Percentiles rank a stretch among this genome's conserved stretches.
These are phyloP conservation scores for Corticium candelabrum DNA, from an alignment of 37 sponge, comb jelly and placozoan genomes.

Conservation along the genomic window DNA sequence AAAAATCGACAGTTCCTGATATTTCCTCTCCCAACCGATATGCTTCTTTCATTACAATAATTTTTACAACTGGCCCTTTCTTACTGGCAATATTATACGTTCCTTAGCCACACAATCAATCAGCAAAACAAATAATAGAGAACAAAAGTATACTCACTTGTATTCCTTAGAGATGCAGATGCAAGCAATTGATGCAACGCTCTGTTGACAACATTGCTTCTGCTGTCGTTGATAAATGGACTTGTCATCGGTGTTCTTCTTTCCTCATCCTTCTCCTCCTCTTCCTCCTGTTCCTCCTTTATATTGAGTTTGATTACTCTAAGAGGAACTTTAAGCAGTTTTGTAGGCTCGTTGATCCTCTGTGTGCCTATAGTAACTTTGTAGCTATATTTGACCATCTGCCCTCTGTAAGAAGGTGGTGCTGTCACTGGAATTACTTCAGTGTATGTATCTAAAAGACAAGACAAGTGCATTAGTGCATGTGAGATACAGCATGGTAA, in stretches of 20 bases:
- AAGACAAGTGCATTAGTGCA: background rate
- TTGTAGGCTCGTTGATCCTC: conserved; percentile 33
- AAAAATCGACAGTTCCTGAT: conserved; percentile 44
- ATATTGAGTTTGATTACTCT: no score
- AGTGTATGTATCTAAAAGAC: conserved; percentile 40
- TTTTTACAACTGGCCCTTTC: conserved; percentile 36
- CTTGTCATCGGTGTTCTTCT: no score
- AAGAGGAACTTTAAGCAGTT: conserved; percentile 57
- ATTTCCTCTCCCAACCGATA: conserved; percentile 81
- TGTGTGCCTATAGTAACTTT: conserved; percentile 81
- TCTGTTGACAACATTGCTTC: no score
- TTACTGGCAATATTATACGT: conserved; percentile 52
- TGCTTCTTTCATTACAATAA: conserved; percentile 43
- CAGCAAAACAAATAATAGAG: no score
- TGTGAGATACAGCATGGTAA: background rate
- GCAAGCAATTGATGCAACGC: no score
- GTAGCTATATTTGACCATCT: conserved; percentile 70
- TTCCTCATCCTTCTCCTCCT: no score
- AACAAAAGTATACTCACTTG: no score
- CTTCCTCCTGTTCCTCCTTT: no score
- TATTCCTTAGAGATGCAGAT: no score
- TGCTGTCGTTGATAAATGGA: no score
- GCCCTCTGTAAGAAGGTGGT: conserved; percentile 76
- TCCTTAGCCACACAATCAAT: no score
- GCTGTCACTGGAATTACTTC: conserved; percentile 60